A percentile compares a stretch with the other conserved stretches of the same genome.
phyloP scores from a whole-genome alignment of 2,888 invertebrate species.

The Pyrrhia umbra region DNA sequence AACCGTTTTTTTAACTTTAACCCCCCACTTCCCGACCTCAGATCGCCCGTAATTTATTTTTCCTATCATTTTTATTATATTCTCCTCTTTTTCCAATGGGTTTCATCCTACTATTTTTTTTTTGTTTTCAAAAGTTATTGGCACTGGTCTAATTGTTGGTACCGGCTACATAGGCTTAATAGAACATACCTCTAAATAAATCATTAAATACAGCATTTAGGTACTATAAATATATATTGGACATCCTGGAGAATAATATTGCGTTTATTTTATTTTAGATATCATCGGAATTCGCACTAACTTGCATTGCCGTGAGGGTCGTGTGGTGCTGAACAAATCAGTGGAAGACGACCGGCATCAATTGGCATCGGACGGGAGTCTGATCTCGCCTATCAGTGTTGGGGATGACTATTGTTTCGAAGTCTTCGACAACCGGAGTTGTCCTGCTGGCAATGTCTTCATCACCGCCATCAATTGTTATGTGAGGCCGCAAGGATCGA shows the following conservation, averaged over 20 bases:
- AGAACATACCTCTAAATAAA: not conserved
- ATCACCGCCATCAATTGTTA: slow-evolving; percentile 81
- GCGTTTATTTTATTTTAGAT: slow-evolving; percentile 70
- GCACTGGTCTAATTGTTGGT: too few relatives aligned
- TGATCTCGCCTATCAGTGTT: slow-evolving; percentile 66
- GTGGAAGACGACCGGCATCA: slow-evolving; percentile 70
- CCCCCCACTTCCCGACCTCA: too few relatives aligned
- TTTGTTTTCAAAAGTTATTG: too few relatives aligned
- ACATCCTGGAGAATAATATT: slow-evolving; percentile 4
- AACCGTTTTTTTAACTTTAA: too few relatives aligned
- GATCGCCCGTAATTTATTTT: too few relatives aligned
- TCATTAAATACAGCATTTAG: not conserved
- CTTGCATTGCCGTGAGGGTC: slow-evolving; percentile 73
- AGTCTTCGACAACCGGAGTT: slow-evolving; percentile 77
- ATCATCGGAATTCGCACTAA: slow-evolving; percentile 75
- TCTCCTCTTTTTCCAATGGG: too few relatives aligned
- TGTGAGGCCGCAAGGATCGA: slow-evolving; percentile 64
- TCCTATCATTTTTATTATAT: too few relatives aligned
- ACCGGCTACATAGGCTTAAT: not conserved
- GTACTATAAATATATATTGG: not conserved
- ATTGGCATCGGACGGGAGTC: slow-evolving; percentile 70
- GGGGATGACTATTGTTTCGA: slow-evolving; percentile 84
- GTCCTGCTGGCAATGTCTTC: slow-evolving; percentile 68
- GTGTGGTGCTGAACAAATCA: slow-evolving; percentile 75
- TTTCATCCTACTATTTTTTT: too few relatives aligned